Evolutionary conservation across 2,797 vertebrate species (phyloP), one percentile per base, ranked within the genome.

Genomic region (Delichon dasypus): DNA sequence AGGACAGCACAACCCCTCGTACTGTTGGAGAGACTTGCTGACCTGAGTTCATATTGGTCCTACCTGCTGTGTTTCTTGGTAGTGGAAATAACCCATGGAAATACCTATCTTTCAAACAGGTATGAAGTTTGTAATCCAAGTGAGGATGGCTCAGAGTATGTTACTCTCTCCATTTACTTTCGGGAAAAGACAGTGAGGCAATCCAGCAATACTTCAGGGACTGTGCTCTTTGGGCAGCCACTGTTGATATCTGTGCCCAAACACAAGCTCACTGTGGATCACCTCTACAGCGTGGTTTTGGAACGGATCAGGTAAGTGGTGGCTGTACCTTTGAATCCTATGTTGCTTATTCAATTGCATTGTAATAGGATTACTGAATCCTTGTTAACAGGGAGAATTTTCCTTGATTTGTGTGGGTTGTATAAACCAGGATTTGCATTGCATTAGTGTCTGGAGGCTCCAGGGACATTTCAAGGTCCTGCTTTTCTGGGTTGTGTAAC

Each of bases 161-260:
- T 99, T 96, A 99, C 98, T 68, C 98, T 99, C 88, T 99, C 98
- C 6, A 97, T 99, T 68, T 99, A 99, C 97, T 99, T 99, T 96
- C 98, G 99, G 97, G 99, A 99, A 95, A 98, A 98, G 95, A 98
- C 98, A 94, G 85, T 97, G 65, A 98, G 98, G 82, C 98, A 98
- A 12, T 97, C 98, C 1, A 98, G 98, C 90, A 97, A 96, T 77
- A 98, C 99, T 66, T 91, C 98, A 4, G 98, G 98, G 95, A 98
- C 98, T 10, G 89, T 99, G 93, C 98, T 99, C 8, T 99, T 99
- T 57, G 99, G 99, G 42, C 99, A 99, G 91, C 99, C 99, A 19
- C 98, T 99, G 29, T 96, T 99, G 61, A 97, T 99, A 97, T 98
- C 98, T 17, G 98, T 99, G 93, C 98, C 98, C 45, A 98, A 98